These are phyloP conservation scores for Cacatua alba DNA, from an alignment of 2,113 vertebrate genomes.

Conservation along the genomic window DNA sequence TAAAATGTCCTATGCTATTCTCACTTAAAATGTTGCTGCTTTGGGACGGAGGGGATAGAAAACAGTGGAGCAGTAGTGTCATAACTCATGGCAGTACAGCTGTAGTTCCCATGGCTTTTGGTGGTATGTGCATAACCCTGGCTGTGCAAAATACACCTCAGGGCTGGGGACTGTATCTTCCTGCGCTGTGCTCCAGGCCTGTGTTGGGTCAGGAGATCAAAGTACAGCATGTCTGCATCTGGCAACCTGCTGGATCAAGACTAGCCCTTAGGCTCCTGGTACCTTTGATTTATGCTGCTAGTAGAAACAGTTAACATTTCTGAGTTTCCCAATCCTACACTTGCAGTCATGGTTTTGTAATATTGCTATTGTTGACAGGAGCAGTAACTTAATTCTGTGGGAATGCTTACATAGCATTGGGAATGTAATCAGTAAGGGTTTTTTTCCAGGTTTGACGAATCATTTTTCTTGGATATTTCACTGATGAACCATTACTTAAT, in stretches of 20 bases:
- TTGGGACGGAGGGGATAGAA: not conserved
- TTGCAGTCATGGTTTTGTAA: not conserved
- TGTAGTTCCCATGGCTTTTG: not conserved
- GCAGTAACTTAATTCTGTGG: not conserved
- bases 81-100: not conserved
- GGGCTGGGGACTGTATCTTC: not conserved
- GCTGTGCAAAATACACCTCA: fast-evolving
- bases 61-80: not conserved
- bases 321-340: not conserved
- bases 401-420: not conserved
- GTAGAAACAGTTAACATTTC: not conserved
- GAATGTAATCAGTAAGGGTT: not conserved
- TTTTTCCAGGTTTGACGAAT: not conserved
- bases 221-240: not conserved
- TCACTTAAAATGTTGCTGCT: fast-evolving
- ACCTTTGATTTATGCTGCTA: not conserved
- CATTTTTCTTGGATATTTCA: not conserved
- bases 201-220: not conserved
- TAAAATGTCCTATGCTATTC: fast-evolving
- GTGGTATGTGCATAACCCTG: fast-evolving
- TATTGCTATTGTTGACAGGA: not conserved
- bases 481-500: fast-evolving
- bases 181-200: fast-evolving
- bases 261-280: not conserved
- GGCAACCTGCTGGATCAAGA: not conserved